Base-by-base conservation (phyloP, 2,797 vertebrate genomes). In the Chrysolophus pictus region DNA sequence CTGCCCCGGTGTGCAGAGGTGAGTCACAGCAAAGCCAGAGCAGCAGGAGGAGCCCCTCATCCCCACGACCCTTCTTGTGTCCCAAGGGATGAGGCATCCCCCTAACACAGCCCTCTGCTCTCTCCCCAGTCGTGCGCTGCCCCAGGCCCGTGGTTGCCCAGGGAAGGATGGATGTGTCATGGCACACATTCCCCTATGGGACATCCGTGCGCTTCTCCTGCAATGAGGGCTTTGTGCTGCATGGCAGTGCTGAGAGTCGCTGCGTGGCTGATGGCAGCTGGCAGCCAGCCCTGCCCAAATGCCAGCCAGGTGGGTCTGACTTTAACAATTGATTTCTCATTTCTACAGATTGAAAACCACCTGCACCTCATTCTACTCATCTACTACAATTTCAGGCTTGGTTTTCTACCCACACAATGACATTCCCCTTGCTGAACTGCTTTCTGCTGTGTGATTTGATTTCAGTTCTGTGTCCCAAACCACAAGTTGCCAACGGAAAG, bases 1-100 rank as follows among this genome's bases (percentile, higher is more conserved):
- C 78, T 3, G 92, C 94, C 56, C 95, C 95, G 0, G 17, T 87
- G 81, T 96, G 95, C 88, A 86, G 4, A 55, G 73, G 95, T 96
- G 86, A 94, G 86, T 47, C 26, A 17, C 42, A 5, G 10, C 6
- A 64, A 8, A 21, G 35, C 15, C 47, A 16, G 44, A 42, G 44
- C 9, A 72, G n/a, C 29, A 5, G 62, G 67, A 29, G 1, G 7
- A 39, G 33, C 10, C 28, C 49, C 9, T 14, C 35, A 15, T 19
- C 37, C 19, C 28, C 65, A n/a, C 9, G 8, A 6, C n/a, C 42
- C 10, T 23, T 29, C 14, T 18, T 47, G 44, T 35, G n/a, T 14
- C n/a, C 14, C 14, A 22, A 29, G 68, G 19, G 16, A 31, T 28
- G 24, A 26, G 3, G 26, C 68, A 12, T 8, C 49, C 21, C 39